phyloP scores from a whole-genome alignment of 2,797 vertebrate genomes.

The Clarias fuscus region DNA sequence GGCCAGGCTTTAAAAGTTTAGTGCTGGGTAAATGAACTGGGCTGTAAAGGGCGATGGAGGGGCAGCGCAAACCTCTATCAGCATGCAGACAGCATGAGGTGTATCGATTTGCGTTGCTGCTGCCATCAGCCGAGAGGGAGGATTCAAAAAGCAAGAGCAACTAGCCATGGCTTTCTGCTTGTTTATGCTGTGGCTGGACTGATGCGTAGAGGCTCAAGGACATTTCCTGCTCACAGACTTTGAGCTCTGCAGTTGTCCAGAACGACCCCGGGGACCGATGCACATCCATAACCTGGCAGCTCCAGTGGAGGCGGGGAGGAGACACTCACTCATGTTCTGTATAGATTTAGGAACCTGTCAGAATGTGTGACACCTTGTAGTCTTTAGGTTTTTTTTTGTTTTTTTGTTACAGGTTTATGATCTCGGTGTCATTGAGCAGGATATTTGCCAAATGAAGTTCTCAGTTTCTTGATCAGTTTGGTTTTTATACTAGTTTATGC shows the following conservation, averaged over 20 bases:
- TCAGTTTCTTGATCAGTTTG: not conserved
- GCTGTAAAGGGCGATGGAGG: constrained; percentile 31
- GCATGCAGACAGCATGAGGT: constrained; percentile 50
- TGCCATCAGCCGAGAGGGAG: constrained; percentile 37
- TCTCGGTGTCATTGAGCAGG: constrained; percentile 12
- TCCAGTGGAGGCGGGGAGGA: constrained; percentile 35
- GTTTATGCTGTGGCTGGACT: constrained; percentile 50
- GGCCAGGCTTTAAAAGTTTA: constrained; percentile 46
- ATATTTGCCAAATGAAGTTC: constrained; percentile 17
- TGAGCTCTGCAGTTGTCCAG: constrained; percentile 43
- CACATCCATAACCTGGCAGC: constrained; percentile 48
- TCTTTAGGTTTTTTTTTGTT: constrained; percentile 28
- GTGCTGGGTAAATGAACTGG: constrained; percentile 22
- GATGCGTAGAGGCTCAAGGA: constrained; percentile 58
- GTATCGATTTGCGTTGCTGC: constrained; percentile 43
- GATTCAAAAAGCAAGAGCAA: constrained; percentile 40
- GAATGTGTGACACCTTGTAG: constrained; percentile 27
- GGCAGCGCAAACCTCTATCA: constrained; percentile 26
- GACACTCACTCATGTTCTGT: constrained; percentile 40
- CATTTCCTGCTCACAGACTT: constrained; percentile 46
- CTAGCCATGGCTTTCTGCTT: constrained; percentile 48
- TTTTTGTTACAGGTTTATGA: constrained; percentile 39
- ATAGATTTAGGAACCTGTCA: constrained; percentile 54
- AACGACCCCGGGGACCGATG: constrained; percentile 35
- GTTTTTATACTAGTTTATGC: not conserved